Evolutionary conservation across 2,797 vertebrate species (phyloP).

Genomic region (Rhabdomys pumilio): DNA sequence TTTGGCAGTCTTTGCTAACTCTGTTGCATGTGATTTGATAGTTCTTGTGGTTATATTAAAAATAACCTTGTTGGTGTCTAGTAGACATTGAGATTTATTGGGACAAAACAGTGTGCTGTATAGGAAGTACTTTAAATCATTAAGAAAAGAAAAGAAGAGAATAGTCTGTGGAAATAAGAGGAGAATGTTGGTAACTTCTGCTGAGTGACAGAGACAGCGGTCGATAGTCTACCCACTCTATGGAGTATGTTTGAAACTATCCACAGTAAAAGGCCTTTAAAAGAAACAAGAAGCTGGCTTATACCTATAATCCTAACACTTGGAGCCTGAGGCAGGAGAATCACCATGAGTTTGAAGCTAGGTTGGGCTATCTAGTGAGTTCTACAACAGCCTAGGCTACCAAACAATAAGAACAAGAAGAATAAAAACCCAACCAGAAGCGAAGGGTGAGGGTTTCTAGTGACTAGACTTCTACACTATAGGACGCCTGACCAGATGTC

Average conservation of each 20-base stretch:
- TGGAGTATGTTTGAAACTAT: constrained; percentile 36
- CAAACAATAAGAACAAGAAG: neutral
- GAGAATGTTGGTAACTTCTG: neutral
- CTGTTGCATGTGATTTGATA: neutral
- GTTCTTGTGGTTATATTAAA: neutral
- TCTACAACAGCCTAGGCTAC: neutral
- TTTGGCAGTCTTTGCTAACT: neutral
- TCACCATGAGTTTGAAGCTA: neutral
- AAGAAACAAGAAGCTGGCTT: neutral
- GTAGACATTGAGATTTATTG: neutral
- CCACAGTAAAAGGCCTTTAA: neutral
- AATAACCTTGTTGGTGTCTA: constrained; percentile 5
- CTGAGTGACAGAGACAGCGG: neutral
- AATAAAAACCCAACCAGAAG: neutral
- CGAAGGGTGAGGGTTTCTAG: neutral
- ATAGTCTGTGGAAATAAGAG: neutral
- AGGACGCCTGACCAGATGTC: neutral
- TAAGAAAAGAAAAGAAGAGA: neutral
- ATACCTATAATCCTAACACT: neutral
- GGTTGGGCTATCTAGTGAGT: neutral
- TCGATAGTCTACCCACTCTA: neutral
- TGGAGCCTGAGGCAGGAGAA: neutral
- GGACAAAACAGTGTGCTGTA: neutral
- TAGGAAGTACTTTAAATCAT: constrained; percentile 22
- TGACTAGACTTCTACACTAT: too few relatives aligned